Conservation (phyloP, 2,113 vertebrate species). For the Aspiorhynchus laticeps region DNA sequence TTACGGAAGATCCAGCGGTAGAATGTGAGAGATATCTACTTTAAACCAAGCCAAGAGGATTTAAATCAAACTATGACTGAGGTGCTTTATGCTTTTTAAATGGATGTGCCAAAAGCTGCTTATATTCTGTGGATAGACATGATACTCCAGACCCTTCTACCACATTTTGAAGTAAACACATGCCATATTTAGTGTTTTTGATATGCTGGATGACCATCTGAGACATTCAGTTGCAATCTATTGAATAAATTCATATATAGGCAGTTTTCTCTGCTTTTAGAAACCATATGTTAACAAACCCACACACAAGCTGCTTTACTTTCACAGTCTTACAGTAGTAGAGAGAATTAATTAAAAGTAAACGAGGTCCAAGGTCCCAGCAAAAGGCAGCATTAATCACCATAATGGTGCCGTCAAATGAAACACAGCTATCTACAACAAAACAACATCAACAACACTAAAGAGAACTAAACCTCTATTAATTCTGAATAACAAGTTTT, state of each 20-base stretch:
- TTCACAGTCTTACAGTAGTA: background rate
- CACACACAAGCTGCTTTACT: background rate
- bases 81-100: slow-evolving; percentile 21
- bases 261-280: background rate
- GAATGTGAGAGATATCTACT: background rate
- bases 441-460: background rate
- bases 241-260: background rate
- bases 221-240: background rate
- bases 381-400: background rate
- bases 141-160: background rate
- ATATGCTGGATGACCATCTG: background rate
- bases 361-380: background rate
- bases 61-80: slow-evolving; percentile 27
- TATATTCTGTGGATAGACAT: background rate
- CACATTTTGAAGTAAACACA: background rate
- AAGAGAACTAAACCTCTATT: background rate
- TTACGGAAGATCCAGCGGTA: background rate
- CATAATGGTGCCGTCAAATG: background rate
- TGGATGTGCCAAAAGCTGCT: background rate
- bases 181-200: background rate
- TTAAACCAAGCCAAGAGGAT: slow-evolving; percentile 35
- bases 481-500: background rate
- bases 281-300: background rate
- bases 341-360: background rate
- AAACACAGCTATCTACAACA: slow-evolving; percentile 4